Evolutionary conservation across 2,888 invertebrate genomes (phyloP).

Genomic region (Phoenoteleia sp.): DNA sequence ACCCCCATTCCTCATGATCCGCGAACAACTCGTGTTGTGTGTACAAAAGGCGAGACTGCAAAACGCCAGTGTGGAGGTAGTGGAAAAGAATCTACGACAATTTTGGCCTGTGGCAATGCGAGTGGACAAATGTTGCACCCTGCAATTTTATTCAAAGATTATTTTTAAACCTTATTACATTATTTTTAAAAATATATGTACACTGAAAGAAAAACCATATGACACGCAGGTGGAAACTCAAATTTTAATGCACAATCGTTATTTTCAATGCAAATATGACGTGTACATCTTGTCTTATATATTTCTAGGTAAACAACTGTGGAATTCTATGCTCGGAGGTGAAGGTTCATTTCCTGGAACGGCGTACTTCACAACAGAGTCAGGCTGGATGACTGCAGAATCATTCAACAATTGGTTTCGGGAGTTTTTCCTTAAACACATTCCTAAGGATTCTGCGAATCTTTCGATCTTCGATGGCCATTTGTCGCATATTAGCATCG

Average conservation of each 20-base stretch:
- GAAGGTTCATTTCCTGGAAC: slow-evolving; percentile 22
- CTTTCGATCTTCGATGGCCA: too few species aligned
- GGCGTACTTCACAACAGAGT: slow-evolving; percentile 9
- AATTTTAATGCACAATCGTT: too few species aligned
- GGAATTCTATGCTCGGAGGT: slow-evolving; percentile 7
- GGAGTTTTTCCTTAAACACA: too few species aligned
- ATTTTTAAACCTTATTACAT: not conserved
- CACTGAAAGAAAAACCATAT: too few species aligned
- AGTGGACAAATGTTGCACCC: slow-evolving; percentile 6
- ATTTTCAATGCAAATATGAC: too few species aligned
- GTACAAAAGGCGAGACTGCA: not conserved
- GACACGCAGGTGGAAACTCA: too few species aligned
- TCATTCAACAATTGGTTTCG: too few species aligned
- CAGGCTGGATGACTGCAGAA: slow-evolving; percentile 44
- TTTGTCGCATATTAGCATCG: slow-evolving; percentile 36
- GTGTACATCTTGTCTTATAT: too few species aligned
- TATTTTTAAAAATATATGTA: not conserved
- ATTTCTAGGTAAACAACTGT: slow-evolving; percentile 27
- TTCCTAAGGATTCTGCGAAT: too few species aligned
- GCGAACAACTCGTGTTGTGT: slow-evolving; percentile 7
- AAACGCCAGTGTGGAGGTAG: slow-evolving; percentile 21
- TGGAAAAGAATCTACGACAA: slow-evolving; percentile 10
- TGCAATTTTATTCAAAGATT: slow-evolving; percentile 40
- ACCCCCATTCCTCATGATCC: slow-evolving; percentile 14
- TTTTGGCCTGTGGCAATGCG: slow-evolving; percentile 33